Percentiles rank a stretch among this genome's conserved stretches.
phyloP scores from a whole-genome alignment of 1,140 invertebrate genomes.

The Maniola jurtina region DNA sequence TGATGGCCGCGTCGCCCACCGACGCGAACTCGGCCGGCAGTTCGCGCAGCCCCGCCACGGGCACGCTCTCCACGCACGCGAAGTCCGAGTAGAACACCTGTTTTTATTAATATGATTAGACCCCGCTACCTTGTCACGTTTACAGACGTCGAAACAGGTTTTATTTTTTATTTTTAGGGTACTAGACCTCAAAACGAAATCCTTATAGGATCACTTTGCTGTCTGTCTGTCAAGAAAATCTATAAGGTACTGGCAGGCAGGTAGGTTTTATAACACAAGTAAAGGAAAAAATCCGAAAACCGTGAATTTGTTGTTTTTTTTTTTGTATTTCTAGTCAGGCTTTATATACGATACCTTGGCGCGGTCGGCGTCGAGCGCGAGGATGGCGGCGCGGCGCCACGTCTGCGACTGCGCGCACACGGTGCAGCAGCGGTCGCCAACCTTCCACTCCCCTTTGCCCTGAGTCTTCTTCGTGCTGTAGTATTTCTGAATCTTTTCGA shows the following conservation, averaged over 20 bases:
- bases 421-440: constrained; percentile 72
- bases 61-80: constrained; percentile 71
- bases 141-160: too few species aligned
- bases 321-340: too few species aligned
- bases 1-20: constrained; percentile 72
- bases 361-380: constrained; percentile 58
- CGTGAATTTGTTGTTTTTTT: too few species aligned
- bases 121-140: too few species aligned
- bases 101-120: too few species aligned
- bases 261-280: too few species aligned
- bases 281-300: too few species aligned
- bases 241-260: too few species aligned
- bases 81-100: constrained; percentile 78
- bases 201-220: too few species aligned
- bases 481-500: constrained; percentile 72
- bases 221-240: too few species aligned
- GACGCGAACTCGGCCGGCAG: constrained; percentile 64
- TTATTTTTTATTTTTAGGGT: too few species aligned
- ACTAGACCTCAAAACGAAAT: too few species aligned
- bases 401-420: constrained; percentile 67
- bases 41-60: constrained; percentile 56
- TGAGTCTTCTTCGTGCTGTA: constrained; percentile 56
- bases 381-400: constrained; percentile 78
- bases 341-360: constrained; percentile 49
- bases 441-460: constrained; percentile 56